Base-by-base conservation (phyloP, 92 coral and sea anemone species). In the Pocillopora grandis region DNA sequence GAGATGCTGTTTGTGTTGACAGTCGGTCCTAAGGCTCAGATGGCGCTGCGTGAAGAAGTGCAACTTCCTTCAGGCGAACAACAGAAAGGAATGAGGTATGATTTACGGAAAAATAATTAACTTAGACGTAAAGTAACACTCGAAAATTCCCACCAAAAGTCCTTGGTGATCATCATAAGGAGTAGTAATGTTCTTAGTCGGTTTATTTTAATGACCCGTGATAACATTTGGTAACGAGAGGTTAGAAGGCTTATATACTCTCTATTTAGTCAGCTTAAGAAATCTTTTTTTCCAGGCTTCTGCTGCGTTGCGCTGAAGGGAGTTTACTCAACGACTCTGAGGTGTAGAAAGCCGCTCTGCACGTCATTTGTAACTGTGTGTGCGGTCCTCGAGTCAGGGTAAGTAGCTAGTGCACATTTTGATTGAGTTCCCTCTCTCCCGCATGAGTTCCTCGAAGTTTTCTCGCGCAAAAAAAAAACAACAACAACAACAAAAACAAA, bases 351-450 rank as follows among this genome's bases (percentile, higher is more conserved):
- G 92, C 97, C 21, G 99, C 98, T 67, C 89, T 96, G 5, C 97
- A 87, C 56, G 98, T 96, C 19, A 88, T 96, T 62, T 96, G 99
- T 81, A 96, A 96, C 77, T 94, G 99, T 72, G 98, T 96, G 0
- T 95, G 98, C 71, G 95, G 94, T 1, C 92, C 98, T 14, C 88
- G 79, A 90, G 78, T 88, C n/a, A 96, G 88, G 84, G 98, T 95
- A 80, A 82, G 79, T 58, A 23, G 23, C 23, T 12, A 14, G 21
- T 13, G 13, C 49, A 6, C 49, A 42, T 42, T 42, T 42, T 42
- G 49, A 42, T 42, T 42, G 6, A 42, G 49, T 42, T 42, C 49
- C 49, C 4, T 42, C 3, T 42, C 49, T 42, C 49, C 49, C 49
- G 4, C 6, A 74, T 48, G 15, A 59, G 62, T 12, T 12, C 18